Conservation (phyloP, 1,140 invertebrate genomes). For the Augochlora pura region DNA sequence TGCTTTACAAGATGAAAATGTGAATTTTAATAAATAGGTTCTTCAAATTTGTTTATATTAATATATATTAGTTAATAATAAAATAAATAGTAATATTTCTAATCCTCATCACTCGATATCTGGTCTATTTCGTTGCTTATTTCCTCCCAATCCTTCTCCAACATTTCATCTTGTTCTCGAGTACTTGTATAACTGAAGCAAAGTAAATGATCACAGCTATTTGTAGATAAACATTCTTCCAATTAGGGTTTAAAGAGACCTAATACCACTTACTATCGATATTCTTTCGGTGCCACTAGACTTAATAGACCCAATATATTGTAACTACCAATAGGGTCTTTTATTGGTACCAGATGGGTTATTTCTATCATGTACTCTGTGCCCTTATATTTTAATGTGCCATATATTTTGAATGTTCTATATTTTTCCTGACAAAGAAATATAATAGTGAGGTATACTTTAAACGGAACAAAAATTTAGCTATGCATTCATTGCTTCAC, state of each 20-base stretch:
- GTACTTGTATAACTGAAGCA: constrained; percentile 17
- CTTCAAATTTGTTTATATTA: too few relatives aligned
- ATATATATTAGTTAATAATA: background rate
- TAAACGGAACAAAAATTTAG: background rate
- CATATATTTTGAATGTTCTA: constrained; percentile 47
- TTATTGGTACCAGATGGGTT: constrained; percentile 26
- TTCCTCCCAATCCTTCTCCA: too few relatives aligned
- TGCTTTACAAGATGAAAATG: too few relatives aligned
- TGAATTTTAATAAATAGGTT: too few relatives aligned
- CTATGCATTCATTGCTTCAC: too few relatives aligned
- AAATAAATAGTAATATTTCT: too few relatives aligned
- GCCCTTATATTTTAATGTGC: constrained; percentile 14
- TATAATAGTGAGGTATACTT: background rate
- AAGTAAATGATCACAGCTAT: background rate
- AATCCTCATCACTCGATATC: too few relatives aligned
- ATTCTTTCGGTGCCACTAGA: constrained; percentile 15
- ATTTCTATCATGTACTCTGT: constrained; percentile 8
- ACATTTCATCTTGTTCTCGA: constrained; percentile 1
- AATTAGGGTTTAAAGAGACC: background rate
- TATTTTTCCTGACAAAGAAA: constrained; percentile 32
- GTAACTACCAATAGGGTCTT: constrained; percentile 11
- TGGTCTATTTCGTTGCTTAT: too few relatives aligned
- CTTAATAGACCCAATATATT: constrained; percentile 23
- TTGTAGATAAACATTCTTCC: background rate
- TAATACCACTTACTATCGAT: constrained; percentile 36